A percentile compares a stretch with the other conserved stretches of the same genome.
Conservation (phyloP, 1,140 invertebrate species). For the Hylyphantes graminicola region DNA sequence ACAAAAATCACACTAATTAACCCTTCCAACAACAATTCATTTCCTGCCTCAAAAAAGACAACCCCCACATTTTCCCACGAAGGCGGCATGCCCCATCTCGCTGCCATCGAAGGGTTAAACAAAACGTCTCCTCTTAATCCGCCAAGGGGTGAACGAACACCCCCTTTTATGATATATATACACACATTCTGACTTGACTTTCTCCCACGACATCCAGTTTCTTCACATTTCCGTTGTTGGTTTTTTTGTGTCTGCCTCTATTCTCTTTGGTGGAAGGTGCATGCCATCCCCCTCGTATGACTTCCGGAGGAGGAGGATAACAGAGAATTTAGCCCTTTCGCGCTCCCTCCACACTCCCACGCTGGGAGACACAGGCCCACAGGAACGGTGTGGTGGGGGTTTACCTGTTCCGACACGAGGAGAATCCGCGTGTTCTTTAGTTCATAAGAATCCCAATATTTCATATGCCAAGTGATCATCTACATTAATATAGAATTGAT, state of each 20-base stretch:
- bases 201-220: slow-evolving; percentile 60
- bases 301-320: slow-evolving; percentile 41
- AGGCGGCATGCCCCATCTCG: neutral
- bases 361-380: slow-evolving; percentile 1
- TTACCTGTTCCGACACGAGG: too few species aligned
- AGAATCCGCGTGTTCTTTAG: too few species aligned
- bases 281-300: neutral
- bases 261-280: neutral
- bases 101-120: neutral
- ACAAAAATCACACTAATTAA: too few species aligned
- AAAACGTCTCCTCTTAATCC: too few species aligned
- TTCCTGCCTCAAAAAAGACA: neutral
- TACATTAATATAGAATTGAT: too few species aligned
- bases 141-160: neutral
- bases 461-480: too few species aligned
- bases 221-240: slow-evolving; percentile 59
- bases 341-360: slow-evolving; percentile 50
- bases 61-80: neutral
- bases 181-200: slow-evolving; percentile 29
- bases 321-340: slow-evolving; percentile 59
- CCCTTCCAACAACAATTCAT: too few species aligned
- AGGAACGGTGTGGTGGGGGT: too few species aligned
- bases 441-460: too few species aligned
- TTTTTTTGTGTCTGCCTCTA: slow-evolving; percentile 22
- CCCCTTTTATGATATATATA: slow-evolving; percentile 40